Percentiles rank a stretch among this genome's conserved stretches.
These are phyloP conservation scores for Virgularia gustaviana DNA, from an alignment of 92 coral and sea anemone species.

Conservation along the genomic window DNA sequence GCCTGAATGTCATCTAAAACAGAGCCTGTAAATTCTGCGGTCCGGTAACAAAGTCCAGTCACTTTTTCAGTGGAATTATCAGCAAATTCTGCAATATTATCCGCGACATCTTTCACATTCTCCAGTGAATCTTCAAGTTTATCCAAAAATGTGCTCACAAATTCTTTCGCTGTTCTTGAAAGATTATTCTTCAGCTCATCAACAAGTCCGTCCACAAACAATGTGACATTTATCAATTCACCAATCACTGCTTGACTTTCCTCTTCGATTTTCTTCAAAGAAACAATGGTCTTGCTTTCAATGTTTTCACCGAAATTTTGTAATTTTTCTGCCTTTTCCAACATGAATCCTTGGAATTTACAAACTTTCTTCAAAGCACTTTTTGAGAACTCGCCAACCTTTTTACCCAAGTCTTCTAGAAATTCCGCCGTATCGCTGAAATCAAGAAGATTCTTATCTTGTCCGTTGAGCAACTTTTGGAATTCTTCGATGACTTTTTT, in stretches of 20 bases:
- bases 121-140: slow-evolving; percentile 63
- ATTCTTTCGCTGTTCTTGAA: slow-evolving; percentile 58
- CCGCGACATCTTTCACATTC: slow-evolving; percentile 62
- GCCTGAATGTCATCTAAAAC: slow-evolving; percentile 75
- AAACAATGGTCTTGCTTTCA: slow-evolving; percentile 62
- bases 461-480: slow-evolving; percentile 47
- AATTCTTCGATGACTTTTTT: slow-evolving; percentile 62
- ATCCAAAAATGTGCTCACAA: slow-evolving; percentile 60
- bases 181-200: slow-evolving; percentile 67
- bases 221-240: slow-evolving; percentile 76
- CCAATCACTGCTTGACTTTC: slow-evolving; percentile 60
- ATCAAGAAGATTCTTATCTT: slow-evolving; percentile 64
- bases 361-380: slow-evolving; percentile 66
- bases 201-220: slow-evolving; percentile 63
- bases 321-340: slow-evolving; percentile 69
- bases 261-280: slow-evolving; percentile 59
- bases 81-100: slow-evolving; percentile 72
- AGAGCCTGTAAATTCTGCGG: slow-evolving; percentile 71
- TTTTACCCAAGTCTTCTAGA: slow-evolving; percentile 67
- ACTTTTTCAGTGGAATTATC: slow-evolving; percentile 71
- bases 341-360: slow-evolving; percentile 58
- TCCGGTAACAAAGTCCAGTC: slow-evolving; percentile 66
- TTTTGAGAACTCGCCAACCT: slow-evolving; percentile 54
- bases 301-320: slow-evolving; percentile 68
- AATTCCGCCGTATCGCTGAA: slow-evolving; percentile 84